Evolutionary conservation across 53 echinoderm and acorn worm genomes (phyloP), one percentile per base, ranked within the genome.

Genomic region (Pentamera pediparva): DNA sequence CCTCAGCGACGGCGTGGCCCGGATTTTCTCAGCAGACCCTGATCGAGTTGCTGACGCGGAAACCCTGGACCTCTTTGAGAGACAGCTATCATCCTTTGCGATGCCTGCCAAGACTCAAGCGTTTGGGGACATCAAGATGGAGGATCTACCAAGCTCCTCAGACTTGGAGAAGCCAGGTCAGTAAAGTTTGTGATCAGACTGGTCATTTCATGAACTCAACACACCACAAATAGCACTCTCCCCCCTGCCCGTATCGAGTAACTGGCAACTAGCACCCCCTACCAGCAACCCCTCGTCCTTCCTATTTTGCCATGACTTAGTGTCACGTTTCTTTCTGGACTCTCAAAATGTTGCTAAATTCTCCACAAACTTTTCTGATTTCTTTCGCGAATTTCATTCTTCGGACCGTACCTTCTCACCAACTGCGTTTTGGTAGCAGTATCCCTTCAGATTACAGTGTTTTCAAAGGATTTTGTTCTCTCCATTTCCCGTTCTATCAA

Each of bases 101-200:
- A 78, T 96, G 88, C 91, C 91, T 0, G 87, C 91, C 25, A 85
- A 96, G 75, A 75, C 96, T n/a, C 88, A 92, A 52, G 92, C 92
- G 10, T 88, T 91, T 64, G 96, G 86, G 28, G 88, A 87, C 7
- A 91, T 96, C 36, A 91, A 91, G 54, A 87, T 91, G 87, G 96
- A 96, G 53, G 96, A 96, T 49, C 62, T 96, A 3, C 96, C 96
- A 18, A 88, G 83, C 37, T 82, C 87, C 24, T 87, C 92, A 20
- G 90, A 90, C 69, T 41, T 96, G 13, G 51, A 76, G 24, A 96
- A 91, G 35, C 84, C 91, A 83, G 96, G 96, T 96, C 59, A 43
- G 78, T 17, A 0, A 12, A 6, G 0, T 1, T 45, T 45, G 47
- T n/a, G 47, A 45, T 45, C 13, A 45, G n/a, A 45, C 12, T 15